Base-by-base conservation (phyloP, 2,113 vertebrate species). In the Copsychus sechellarum region DNA sequence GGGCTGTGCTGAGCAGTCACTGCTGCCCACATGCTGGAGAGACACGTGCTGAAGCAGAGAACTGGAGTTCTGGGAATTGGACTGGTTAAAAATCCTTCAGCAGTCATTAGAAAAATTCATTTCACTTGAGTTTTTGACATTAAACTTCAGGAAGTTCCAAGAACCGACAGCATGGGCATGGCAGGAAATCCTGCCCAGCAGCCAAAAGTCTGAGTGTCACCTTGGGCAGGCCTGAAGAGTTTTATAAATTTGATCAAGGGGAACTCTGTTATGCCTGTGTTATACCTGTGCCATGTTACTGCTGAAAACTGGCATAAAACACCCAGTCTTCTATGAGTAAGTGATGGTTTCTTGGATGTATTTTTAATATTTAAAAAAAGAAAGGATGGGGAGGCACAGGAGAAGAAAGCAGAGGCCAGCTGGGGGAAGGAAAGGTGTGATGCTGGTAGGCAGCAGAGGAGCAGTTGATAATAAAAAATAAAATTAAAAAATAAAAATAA, bases 311-410 rank as follows among this genome's bases (percentile, higher is more conserved):
- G 25, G 48, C 43, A 18, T 83, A 17, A 81, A 62, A 2, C 5
- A 31, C 24, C 3, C 8, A 0, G 7, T 53, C 12, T 26, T 28
- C 38, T 54, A 0, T 53, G n/a, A 29, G 12, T 36, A 70, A 47
- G 38, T 14, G 12, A 11, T 21, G 38, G 19, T 31, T 67, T 58
- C 58, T 72, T 42, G 34, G 34, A 5, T 53, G 10, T 26, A 5
- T 60, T 50, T 91, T 77, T 23, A 45, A 18, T 24, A 26, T 8
- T 65, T 14, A 11, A 48, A 47, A 53, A 53, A 57, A 25, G 23
- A 51, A 45, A 16, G 33, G 28, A 3, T 12, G 24, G 18, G 54
- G 40, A 64, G 7, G 13, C 51, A 17, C 38, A 73, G 29, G 56
- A 21, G 13, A 22, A 40, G 47, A 51, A 67, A 45, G 19, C 31